Evolutionary conservation across 2,797 vertebrate genomes (phyloP).

Genomic region (Anomalospiza imberbis): DNA sequence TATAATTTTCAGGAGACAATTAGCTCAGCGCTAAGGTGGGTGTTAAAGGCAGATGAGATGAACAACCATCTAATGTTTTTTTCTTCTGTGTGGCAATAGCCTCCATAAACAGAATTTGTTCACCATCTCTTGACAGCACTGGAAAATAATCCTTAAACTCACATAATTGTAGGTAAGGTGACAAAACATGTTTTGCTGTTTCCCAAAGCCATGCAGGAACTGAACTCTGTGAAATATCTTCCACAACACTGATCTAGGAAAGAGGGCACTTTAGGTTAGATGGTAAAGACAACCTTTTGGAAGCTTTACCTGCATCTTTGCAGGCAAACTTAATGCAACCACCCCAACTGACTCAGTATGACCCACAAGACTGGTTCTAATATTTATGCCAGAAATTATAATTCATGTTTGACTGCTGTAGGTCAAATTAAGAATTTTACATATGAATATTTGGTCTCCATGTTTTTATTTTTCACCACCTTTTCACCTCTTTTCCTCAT

Average conservation of each 20-base stretch:
- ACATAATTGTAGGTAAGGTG: not conserved
- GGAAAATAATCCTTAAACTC: not conserved
- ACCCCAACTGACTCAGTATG: not conserved
- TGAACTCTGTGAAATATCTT: not conserved
- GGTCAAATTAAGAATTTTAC: not conserved
- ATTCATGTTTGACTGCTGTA: accelerated
- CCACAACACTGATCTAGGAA: not conserved
- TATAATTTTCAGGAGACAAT: not conserved
- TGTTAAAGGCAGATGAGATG: not conserved
- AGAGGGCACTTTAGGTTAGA: not conserved
- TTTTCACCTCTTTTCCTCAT: not conserved
- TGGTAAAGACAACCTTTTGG: not conserved
- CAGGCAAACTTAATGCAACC: not conserved
- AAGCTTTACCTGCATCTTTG: not conserved
- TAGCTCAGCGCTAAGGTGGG: not conserved
- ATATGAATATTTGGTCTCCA: not conserved
- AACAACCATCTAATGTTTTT: not conserved
- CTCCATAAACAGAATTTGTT: not conserved
- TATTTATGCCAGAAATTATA: not conserved
- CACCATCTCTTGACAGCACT: not conserved
- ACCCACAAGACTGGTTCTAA: not conserved
- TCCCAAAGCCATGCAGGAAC: not conserved
- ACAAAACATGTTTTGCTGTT: not conserved
- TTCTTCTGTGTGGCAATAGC: not conserved
- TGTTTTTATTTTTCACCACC: not conserved